Percentiles rank a stretch among this genome's conserved stretches.
Conservation (phyloP, 2,888 invertebrate species). For the Abrostola tripartita region DNA sequence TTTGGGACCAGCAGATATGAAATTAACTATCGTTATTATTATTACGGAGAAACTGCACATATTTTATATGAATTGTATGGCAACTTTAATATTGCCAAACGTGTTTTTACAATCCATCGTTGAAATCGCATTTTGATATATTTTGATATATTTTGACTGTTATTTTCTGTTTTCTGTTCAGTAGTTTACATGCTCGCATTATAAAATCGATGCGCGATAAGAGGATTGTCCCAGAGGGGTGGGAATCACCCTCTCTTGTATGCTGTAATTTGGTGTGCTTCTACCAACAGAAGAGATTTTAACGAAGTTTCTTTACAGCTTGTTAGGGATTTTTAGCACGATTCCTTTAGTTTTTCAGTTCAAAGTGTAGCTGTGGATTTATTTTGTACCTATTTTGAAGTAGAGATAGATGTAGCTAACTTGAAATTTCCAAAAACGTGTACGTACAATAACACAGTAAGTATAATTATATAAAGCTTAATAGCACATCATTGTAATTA, state of each 20-base stretch:
- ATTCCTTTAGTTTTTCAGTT: background rate
- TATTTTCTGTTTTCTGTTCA: background rate
- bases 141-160: background rate
- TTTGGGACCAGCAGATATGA: too few relatives aligned
- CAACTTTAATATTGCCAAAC: too few relatives aligned
- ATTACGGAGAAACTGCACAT: too few relatives aligned
- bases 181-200: constrained; percentile 6
- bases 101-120: too few relatives aligned
- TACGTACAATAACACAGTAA: background rate
- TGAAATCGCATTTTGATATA: too few relatives aligned
- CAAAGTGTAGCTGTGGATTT: background rate
- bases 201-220: constrained; percentile 2
- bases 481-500: too few relatives aligned
- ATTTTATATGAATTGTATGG: too few relatives aligned
- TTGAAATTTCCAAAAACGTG: background rate
- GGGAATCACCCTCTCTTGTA: background rate
- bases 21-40: too few relatives aligned
- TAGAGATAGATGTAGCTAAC: background rate
- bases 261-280: background rate
- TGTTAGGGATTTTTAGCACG: background rate
- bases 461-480: too few relatives aligned
- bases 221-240: background rate
- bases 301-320: background rate
- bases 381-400: background rate
- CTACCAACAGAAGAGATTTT: background rate